Evolutionary conservation across 2,888 invertebrate species (phyloP).

Genomic region (Mantis religiosa): DNA sequence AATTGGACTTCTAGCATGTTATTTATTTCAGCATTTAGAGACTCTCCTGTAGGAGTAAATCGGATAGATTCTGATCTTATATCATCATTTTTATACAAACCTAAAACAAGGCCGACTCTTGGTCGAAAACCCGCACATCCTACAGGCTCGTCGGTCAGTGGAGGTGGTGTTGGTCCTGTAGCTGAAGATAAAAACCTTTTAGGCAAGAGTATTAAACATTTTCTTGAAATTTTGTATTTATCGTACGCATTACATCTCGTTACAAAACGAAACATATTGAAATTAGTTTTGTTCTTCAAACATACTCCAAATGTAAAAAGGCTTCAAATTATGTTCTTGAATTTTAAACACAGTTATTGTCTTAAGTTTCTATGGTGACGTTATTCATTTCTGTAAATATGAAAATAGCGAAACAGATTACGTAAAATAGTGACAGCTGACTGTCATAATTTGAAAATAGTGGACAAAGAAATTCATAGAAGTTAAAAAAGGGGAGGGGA

Average conservation of each 20-base stretch:
- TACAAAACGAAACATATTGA: not conserved
- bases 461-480: too few relatives aligned
- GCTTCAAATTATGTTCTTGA: too few relatives aligned
- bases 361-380: not conserved
- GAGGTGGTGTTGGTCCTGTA: not conserved
- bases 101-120: not conserved
- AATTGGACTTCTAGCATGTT: not conserved
- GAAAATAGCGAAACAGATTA: not conserved
- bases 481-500: too few relatives aligned
- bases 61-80: not conserved
- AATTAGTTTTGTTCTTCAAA: not conserved
- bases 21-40: not conserved
- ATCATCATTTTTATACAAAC: not conserved
- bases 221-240: not conserved
- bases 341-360: not conserved
- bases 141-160: not conserved
- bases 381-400: not conserved
- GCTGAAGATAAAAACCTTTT: not conserved
- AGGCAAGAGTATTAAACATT: not conserved
- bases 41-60: not conserved
- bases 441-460: too few relatives aligned
- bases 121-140: not conserved
- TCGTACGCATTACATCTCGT: not conserved
- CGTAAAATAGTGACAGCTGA: not conserved
- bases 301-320: not conserved